Evolutionary conservation across 2,113 vertebrate species (phyloP), one percentile per base, ranked within the genome.

Genomic region (Tretioscincus oriximinensis): DNA sequence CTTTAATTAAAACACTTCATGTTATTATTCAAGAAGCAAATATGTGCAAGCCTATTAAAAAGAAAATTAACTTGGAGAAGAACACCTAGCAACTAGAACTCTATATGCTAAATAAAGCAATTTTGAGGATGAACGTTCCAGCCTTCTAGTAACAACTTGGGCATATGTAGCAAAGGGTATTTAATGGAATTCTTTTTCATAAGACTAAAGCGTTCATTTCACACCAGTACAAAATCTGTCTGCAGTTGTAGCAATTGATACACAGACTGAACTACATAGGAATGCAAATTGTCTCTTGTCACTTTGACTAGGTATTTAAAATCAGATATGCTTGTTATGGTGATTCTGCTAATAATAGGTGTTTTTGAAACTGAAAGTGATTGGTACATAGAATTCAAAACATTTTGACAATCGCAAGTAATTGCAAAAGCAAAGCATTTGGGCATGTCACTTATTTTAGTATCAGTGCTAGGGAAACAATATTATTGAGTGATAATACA

Each of bases 261-360:
- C 77, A 80, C 82, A 83, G 79, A 82, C n/a, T 21, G 28, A 79
- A 73, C 51, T 75, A 65, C 71, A 1, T 41, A 81, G 35, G 76
- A 81, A 81, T 67, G 9, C 14, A 31, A 65, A 77, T 12, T 83
- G 45, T 31, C 72, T 73, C 63, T 60, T 80, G 68, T 63, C 68
- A 88, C 47, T 45, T 51, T 77, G 64, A 49, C 73, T 76, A 86
- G 28, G 51, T 81, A 22, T 61, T 78, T 63, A 76, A 82, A 82
- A 88, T 80, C 29, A 77, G 58, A 58, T 86, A 81, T 82, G 49
- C 69, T 76, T 18, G 5, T 76, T 76, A 5, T 29, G 47, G 49
- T 11, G 35, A 47, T 85, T 85, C 76, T 85, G 54, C 35, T 76
- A 73, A 31, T 67, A 80, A 69, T 51, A 74, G 49, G 68, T 79